These are phyloP conservation scores for Thalassarche chlororhynchos DNA, from an alignment of 2,113 vertebrate genomes.

Conservation along the genomic window DNA sequence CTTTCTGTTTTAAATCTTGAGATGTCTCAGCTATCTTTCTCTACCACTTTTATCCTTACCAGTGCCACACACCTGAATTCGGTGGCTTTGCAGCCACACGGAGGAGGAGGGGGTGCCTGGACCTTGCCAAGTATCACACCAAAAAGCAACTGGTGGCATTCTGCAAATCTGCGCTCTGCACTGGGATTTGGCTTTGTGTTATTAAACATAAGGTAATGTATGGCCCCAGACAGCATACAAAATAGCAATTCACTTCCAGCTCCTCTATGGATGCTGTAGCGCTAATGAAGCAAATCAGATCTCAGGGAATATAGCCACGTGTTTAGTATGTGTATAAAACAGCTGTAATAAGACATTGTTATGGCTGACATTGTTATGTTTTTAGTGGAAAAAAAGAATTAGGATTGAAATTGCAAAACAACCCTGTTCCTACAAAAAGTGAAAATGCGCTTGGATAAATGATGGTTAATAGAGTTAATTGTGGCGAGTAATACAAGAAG, in stretches of 20 bases:
- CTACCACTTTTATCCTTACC: not conserved
- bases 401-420: not conserved
- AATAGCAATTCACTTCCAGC: not conserved
- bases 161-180: not conserved
- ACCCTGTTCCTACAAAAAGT: not conserved
- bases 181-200: not conserved
- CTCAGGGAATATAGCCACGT: not conserved
- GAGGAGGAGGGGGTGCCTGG: not conserved
- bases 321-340: not conserved
- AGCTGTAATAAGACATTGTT: not conserved
- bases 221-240: not conserved
- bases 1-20: not conserved
- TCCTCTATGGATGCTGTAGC: not conserved
- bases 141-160: not conserved
- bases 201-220: not conserved
- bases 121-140: fast-evolving
- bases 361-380: not conserved
- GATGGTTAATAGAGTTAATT: conserved; percentile 41
- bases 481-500: not conserved
- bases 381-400: not conserved
- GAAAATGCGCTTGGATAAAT: not conserved
- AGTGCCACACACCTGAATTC: not conserved
- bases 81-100: not conserved
- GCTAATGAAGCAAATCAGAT: not conserved
- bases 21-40: not conserved